Base-by-base conservation (phyloP, 2,113 vertebrate genomes). In the Gallinago media region DNA sequence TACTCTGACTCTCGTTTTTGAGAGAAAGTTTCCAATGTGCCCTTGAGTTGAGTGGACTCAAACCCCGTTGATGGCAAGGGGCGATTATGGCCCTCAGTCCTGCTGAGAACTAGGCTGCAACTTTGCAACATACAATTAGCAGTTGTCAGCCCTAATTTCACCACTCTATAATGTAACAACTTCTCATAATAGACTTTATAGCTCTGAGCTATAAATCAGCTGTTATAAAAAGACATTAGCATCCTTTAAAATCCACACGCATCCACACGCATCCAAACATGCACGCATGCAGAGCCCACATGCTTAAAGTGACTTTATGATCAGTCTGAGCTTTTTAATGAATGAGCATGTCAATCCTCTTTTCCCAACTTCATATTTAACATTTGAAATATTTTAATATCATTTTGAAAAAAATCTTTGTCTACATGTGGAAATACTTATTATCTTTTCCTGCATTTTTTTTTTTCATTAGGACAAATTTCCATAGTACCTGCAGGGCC, bases 81-180 rank as follows among this genome's bases (percentile, higher is more conserved):
- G 3, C 63, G 3, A 49, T 86, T 50, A 66, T 21, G 8, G 7
- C 15, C 15, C 5, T 70, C 22, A 55, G 38, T 59, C 32, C 46
- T 79, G 5, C 34, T 34, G 47, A 72, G 59, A 13, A 65, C 21
- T 44, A 49, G n/a, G 38, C 20, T 52, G 19, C 21, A 85, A 44
- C 27, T 78, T 34, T 68, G 25, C 13, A 15, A 68, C 3, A 5
- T 15, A n/a, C 4, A 68, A 42, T 22, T 34, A 74, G 46, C 25
- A 78, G 47, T 44, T 72, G 21, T 44, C 38, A 89, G 8, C 26
- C 21, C 23, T 52, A n/a, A 3, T 50, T 56, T 73, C 17, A 55
- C 38, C 1, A 2, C 26, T 87, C 10, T 31, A 0, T n/a, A 75
- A 26, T 1, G 1, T 20, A 85, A 25, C 20, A 32, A 11, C 61